A percentile compares a stretch with the other conserved stretches of the same genome.
These are phyloP conservation scores for Nothocercus nigrocapillus DNA, from an alignment of 2,113 vertebrate species.

Conservation along the genomic window DNA sequence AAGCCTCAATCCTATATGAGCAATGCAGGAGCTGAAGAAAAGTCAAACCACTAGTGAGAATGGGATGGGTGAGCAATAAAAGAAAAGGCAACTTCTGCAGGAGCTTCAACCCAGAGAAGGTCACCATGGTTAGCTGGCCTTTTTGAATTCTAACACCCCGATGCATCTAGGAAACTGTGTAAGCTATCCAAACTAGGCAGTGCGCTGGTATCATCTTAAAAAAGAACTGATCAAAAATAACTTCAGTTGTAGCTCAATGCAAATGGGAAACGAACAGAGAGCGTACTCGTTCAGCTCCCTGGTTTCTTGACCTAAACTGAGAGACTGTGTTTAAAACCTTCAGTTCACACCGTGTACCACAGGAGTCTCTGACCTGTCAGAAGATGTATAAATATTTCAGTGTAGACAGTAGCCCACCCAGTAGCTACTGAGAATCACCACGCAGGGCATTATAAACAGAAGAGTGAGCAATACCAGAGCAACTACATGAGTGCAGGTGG, in stretches of 20 bases:
- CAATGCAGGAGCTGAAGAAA: background rate
- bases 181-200: background rate
- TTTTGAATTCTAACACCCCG: background rate
- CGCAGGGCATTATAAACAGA: constrained; percentile 17
- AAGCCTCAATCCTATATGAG: background rate
- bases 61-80: background rate
- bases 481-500: background rate
- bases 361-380: constrained; percentile 27
- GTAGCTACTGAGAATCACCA: constrained; percentile 15
- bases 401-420: background rate
- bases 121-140: background rate
- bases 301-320: constrained; percentile 6
- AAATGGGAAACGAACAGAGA: background rate
- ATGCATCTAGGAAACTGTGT: background rate
- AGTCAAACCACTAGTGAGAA: background rate
- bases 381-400: constrained; percentile 47
- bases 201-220: background rate
- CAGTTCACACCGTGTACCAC: constrained; percentile 29
- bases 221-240: background rate
- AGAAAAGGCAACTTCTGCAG: background rate
- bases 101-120: background rate
- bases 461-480: background rate
- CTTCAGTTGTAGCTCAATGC: background rate
- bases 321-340: constrained; percentile 2
- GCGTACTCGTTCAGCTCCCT: background rate